Percentiles rank a stretch among this genome's conserved stretches.
phyloP scores from a whole-genome alignment of 2,888 invertebrate species.

The Siphlonurus alternatus region DNA sequence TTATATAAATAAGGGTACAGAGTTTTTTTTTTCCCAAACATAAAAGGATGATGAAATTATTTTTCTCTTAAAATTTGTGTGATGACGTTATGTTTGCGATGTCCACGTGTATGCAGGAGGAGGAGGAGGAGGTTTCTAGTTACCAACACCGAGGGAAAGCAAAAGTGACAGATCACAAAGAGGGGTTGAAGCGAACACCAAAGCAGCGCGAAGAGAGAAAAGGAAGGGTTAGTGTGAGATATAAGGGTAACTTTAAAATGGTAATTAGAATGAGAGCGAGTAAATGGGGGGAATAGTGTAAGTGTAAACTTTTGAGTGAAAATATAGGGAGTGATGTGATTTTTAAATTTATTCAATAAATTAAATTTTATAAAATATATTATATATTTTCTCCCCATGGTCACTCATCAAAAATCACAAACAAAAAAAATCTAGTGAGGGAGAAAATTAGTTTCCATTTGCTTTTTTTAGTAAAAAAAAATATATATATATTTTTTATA shows the following conservation, averaged over 20 bases:
- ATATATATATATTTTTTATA: no score
- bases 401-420: not conserved
- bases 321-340: not conserved
- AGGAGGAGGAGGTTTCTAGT: not conserved
- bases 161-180: not conserved
- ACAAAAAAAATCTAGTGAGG: not conserved
- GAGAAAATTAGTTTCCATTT: not conserved
- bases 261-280: not conserved
- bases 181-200: no score
- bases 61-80: no score
- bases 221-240: not conserved
- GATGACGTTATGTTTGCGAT: no score
- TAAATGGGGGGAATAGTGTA: not conserved
- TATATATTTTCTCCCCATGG: not conserved
- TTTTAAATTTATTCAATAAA: not conserved
- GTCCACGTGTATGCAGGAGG: not conserved
- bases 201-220: not conserved
- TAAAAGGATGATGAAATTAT: no score
- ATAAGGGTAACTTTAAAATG: not conserved
- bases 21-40: no score
- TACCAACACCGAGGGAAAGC: not conserved
- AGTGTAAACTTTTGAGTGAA: not conserved
- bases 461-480: not conserved
- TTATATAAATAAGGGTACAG: no score
- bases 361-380: not conserved